A percentile compares a stretch with the other conserved stretches of the same genome.
Conservation (phyloP, 2,113 vertebrate genomes). For the Eurypyga helias region DNA sequence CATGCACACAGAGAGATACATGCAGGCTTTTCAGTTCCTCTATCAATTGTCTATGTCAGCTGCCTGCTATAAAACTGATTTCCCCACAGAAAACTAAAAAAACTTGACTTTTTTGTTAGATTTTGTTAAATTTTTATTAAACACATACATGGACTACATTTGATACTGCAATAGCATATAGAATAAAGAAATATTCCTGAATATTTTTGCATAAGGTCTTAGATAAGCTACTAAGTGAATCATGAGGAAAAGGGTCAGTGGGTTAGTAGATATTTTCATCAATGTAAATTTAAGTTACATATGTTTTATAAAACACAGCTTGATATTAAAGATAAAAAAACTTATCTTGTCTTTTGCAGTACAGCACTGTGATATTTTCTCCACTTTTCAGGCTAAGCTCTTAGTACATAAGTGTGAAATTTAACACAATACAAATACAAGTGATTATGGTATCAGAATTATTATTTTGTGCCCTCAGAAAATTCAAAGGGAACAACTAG, state of each 20-base stretch:
- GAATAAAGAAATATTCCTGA: not conserved
- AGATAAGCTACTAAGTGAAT: not conserved
- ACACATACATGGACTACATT: not conserved
- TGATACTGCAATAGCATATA: not conserved
- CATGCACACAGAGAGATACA: not conserved
- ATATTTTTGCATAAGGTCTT: not conserved
- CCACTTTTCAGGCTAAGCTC: not conserved
- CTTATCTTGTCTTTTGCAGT: not conserved
- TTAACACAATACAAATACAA: not conserved
- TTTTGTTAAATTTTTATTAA: not conserved
- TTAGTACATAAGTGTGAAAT: not conserved
- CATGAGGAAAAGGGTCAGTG: not conserved
- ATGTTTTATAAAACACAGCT: not conserved
- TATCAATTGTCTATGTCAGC: not conserved
- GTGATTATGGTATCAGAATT: not conserved
- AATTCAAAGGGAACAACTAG: not conserved
- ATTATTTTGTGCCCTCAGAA: not conserved
- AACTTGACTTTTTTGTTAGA: rapidly evolving
- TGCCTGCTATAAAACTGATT: not conserved
- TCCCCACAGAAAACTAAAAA: not conserved
- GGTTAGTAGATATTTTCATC: not conserved
- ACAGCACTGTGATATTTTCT: rapidly evolving
- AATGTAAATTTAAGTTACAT: not conserved
- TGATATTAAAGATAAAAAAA: not conserved
- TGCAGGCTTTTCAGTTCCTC: not conserved